These are phyloP conservation scores for Caenorhabditis zanzibari DNA, from an alignment of 2,888 invertebrate genomes.

Conservation along the genomic window DNA sequence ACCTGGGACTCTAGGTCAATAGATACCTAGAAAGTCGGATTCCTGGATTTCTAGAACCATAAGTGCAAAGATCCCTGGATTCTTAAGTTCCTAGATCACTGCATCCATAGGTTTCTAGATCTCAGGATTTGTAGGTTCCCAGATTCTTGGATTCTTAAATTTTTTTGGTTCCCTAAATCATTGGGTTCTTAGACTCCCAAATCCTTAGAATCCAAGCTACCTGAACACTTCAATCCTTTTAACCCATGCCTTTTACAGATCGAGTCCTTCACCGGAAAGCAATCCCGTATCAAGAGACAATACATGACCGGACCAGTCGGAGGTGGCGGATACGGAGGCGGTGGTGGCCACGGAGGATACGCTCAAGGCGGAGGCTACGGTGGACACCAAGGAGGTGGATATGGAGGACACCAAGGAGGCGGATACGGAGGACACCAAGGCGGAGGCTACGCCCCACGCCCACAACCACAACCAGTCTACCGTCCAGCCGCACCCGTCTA, in stretches of 20 bases:
- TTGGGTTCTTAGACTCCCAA: too few relatives aligned
- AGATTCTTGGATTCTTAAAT: too few relatives aligned
- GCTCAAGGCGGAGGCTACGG: slow-evolving; percentile 25
- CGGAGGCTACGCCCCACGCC: slow-evolving; percentile 20
- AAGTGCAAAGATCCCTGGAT: too few relatives aligned
- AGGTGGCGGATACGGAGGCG: slow-evolving; percentile 39
- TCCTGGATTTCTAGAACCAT: too few relatives aligned
- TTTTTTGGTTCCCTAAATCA: too few relatives aligned
- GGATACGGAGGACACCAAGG: slow-evolving; percentile 21
- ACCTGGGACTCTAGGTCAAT: background rate
- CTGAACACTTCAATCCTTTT: too few relatives aligned
- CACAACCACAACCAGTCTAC: slow-evolving; percentile 33
- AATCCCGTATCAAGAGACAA: slow-evolving; percentile 59
- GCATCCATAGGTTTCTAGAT: too few relatives aligned
- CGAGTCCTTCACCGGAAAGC: slow-evolving; percentile 33
- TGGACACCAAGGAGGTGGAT: slow-evolving; percentile 12
- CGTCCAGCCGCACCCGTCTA: slow-evolving; percentile 40
- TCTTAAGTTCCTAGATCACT: too few relatives aligned
- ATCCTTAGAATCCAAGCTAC: too few relatives aligned
- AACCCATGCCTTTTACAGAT: slow-evolving; percentile 7
- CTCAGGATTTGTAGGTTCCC: too few relatives aligned
- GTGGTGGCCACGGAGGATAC: slow-evolving; percentile 36
- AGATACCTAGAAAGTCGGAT: too few relatives aligned
- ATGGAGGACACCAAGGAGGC: slow-evolving; percentile 24
- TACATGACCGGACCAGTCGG: slow-evolving; percentile 54